A percentile compares a stretch with the other conserved stretches of the same genome.
These are phyloP conservation scores for Anguilla marmorata DNA, from an alignment of 2,797 vertebrate species.

Conservation along the genomic window DNA sequence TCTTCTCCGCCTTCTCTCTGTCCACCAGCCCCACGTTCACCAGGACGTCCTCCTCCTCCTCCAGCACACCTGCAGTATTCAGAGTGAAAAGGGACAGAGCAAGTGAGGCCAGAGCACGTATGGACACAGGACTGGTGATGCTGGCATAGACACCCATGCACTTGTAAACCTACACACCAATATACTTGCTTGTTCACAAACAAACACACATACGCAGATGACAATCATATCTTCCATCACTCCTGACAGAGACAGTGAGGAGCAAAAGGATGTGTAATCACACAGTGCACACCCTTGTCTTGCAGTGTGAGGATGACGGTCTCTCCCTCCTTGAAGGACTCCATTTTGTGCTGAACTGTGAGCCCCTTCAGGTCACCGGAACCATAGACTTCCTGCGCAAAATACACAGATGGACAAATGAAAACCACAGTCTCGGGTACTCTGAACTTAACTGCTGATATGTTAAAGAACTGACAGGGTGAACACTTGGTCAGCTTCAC, in stretches of 20 bases:
- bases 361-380: constrained; percentile 84
- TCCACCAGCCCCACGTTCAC: constrained; percentile 87
- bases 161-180: background rate
- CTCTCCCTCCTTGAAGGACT: constrained; percentile 84
- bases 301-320: constrained; percentile 84
- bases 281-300: constrained; percentile 76
- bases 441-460: background rate
- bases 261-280: background rate
- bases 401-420: background rate
- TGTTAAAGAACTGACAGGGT: background rate
- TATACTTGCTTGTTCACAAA: background rate
- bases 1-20: constrained; percentile 86
- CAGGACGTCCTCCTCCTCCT: constrained; percentile 81
- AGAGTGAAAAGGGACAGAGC: background rate
- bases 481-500: background rate
- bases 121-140: background rate
- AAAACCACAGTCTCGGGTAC: background rate
- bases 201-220: background rate
- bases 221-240: background rate
- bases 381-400: constrained; percentile 70
- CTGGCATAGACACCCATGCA: background rate
- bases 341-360: constrained; percentile 85
- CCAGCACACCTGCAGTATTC: constrained; percentile 74
- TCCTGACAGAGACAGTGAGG: background rate
- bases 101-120: background rate